These are phyloP conservation scores for Pteropus alecto DNA, from an alignment of 2,113 vertebrate species.

Conservation along the genomic window DNA sequence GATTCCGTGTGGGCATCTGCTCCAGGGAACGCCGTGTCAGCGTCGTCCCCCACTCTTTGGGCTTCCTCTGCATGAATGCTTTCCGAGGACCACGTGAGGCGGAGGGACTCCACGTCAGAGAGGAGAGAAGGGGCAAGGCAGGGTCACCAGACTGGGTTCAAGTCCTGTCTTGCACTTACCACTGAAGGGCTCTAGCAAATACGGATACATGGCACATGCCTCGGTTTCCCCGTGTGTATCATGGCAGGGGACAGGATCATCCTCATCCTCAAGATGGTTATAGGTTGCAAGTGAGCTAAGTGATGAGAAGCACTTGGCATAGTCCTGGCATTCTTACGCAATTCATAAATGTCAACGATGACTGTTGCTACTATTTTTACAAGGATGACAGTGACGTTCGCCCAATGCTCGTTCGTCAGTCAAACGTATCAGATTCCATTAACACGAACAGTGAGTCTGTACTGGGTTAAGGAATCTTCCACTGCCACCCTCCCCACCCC, in stretches of 20 bases:
- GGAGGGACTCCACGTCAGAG: accelerated
- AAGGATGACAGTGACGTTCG: background rate
- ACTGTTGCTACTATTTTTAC: background rate
- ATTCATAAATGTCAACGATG: background rate
- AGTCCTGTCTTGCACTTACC: background rate
- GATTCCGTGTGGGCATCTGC: background rate
- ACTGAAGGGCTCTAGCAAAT: background rate
- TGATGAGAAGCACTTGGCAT: background rate
- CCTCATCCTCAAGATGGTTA: too few species aligned
- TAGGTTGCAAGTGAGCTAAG: background rate
- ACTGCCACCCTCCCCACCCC: background rate
- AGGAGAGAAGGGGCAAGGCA: background rate
- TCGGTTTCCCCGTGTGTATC: background rate
- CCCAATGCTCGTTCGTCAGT: background rate
- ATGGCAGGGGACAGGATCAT: too few species aligned
- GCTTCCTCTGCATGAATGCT: background rate
- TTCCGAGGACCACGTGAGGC: background rate
- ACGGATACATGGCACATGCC: background rate
- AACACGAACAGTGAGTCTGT: background rate
- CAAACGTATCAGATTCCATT: background rate
- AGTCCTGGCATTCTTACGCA: background rate
- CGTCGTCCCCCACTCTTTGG: background rate
- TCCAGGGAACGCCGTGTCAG: background rate
- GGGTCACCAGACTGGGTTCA: background rate
- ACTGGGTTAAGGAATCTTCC: background rate